Evolutionary conservation across 2,888 invertebrate species (phyloP).

Genomic region (Nemapogon koenigi): DNA sequence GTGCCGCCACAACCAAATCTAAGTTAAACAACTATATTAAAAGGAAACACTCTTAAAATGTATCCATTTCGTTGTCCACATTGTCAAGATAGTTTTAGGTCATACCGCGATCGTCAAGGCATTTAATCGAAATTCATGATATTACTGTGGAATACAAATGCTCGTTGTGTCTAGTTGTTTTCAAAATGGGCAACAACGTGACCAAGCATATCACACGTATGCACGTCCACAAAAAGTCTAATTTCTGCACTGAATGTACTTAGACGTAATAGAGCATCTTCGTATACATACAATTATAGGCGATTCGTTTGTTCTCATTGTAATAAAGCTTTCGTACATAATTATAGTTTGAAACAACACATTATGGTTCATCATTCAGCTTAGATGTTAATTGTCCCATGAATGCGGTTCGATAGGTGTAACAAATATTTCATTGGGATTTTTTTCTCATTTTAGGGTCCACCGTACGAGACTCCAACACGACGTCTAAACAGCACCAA

Average conservation of each 20-base stretch:
- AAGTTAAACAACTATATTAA: not conserved
- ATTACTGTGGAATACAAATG: not conserved
- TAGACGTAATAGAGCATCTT: constrained; percentile 32
- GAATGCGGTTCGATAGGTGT: constrained; percentile 1
- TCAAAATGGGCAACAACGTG: not conserved
- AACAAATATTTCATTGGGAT: not conserved
- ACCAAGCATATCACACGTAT: constrained; percentile 3
- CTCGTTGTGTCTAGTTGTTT: not conserved
- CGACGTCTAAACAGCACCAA: not conserved
- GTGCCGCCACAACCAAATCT: not conserved
- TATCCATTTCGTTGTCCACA: constrained; percentile 1
- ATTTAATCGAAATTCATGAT: constrained; percentile 1
- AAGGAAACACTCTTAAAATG: not conserved
- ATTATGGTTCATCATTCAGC: constrained; percentile 40
- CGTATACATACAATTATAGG: constrained; percentile 32
- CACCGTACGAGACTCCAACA: not conserved
- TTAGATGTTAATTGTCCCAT: too few species aligned
- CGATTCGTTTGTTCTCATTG: constrained; percentile 24
- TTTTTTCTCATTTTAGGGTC: constrained; percentile 6
- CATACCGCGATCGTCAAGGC: not conserved
- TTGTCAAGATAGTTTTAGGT: constrained; percentile 1
- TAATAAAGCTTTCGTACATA: constrained; percentile 43
- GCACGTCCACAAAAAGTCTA: constrained; percentile 25
- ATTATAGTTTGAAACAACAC: constrained; percentile 47
- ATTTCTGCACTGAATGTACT: constrained; percentile 25